Base-by-base conservation (phyloP, 2,888 invertebrate species). In the Lissonota sp. region DNA sequence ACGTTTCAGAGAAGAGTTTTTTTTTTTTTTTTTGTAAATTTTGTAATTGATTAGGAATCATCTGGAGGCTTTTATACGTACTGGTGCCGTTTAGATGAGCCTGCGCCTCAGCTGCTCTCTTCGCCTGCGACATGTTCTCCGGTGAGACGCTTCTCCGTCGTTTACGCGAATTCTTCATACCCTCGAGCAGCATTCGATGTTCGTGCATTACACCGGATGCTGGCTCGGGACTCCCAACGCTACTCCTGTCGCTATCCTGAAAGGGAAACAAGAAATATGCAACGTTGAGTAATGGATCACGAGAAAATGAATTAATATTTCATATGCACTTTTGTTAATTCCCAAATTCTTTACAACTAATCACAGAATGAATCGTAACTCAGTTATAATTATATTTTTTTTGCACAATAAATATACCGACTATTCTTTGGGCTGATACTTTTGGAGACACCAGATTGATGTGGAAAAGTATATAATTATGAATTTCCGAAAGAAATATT, bases 71-170 rank as follows among this genome's bases (percentile, higher is more conserved):
- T 71, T 5, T 6, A 60, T 93, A 94, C 95, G 93, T 93, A 95
- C 95, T 95, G 88, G 95, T 94, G 90, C 95, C 95, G 89, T 95
- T 95, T 62, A 95, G 91, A 91, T 95, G 95, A 62, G 95, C 94
- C 83, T 94, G 93, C 40, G 93, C 93, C 53, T 94, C 93, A 10
- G 94, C 93, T 10, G 93, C 93, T 69, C 92, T 92, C 81, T 93
- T 93, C 74, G 93, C 93, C 64, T 93, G 93, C 84, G 93, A 93
- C 72, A 92, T 88, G 84, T 90, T 91, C 63, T 92, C 92, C 5
- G 92, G 92, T 12, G 92, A 91, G 51, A 90, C 88, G 64, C 90
- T 91, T 51, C 88, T 89, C 84, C 90, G 89, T 81, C 89, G 88
- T 81, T 91, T 91, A 76, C 90, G 88, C 49, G 90, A 87, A 80